A percentile compares a stretch with the other conserved stretches of the same genome.
These are phyloP conservation scores for Apomyelois bistriatella DNA, from an alignment of 2,888 invertebrate species.

Conservation along the genomic window DNA sequence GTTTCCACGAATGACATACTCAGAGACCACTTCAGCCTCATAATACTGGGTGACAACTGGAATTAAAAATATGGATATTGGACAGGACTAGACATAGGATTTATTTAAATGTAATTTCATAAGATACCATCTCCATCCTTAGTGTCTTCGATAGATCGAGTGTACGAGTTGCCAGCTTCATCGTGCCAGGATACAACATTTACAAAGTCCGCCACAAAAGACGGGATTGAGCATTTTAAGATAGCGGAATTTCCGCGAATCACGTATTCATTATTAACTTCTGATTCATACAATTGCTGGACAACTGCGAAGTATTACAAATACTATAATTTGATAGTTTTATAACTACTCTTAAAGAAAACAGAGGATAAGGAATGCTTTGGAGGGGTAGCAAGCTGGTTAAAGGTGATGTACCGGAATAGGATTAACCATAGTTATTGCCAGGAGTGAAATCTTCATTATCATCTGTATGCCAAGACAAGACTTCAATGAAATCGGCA, in stretches of 20 bases:
- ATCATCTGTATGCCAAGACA: conserved; percentile 89
- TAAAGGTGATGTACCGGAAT: conserved; percentile 18
- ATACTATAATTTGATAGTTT: neutral
- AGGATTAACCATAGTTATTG: conserved; percentile 79
- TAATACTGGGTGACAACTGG: conserved; percentile 94
- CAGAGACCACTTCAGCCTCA: conserved; percentile 93
- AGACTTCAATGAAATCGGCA: conserved; percentile 90
- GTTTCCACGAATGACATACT: conserved; percentile 93
- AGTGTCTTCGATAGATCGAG: conserved; percentile 42
- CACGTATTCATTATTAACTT: conserved; percentile 95
- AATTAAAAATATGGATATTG: conserved; percentile 30
- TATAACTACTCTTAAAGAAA: neutral
- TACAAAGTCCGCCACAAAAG: conserved; percentile 96
- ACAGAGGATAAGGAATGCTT: conserved; percentile 21
- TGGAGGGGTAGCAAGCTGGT: conserved; percentile 20
- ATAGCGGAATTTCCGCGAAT: conserved; percentile 94
- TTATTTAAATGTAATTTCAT: neutral
- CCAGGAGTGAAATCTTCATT: conserved; percentile 85
- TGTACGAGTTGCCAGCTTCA: conserved; percentile 82
- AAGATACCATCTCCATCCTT: conserved; percentile 59
- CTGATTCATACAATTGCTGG: conserved; percentile 93
- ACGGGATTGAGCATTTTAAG: conserved; percentile 93
- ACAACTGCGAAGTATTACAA: conserved; percentile 82
- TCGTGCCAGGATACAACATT: conserved; percentile 92
- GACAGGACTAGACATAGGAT: neutral